Base-by-base conservation (phyloP, 1,140 invertebrate genomes). In the Nasonia vitripennis region DNA sequence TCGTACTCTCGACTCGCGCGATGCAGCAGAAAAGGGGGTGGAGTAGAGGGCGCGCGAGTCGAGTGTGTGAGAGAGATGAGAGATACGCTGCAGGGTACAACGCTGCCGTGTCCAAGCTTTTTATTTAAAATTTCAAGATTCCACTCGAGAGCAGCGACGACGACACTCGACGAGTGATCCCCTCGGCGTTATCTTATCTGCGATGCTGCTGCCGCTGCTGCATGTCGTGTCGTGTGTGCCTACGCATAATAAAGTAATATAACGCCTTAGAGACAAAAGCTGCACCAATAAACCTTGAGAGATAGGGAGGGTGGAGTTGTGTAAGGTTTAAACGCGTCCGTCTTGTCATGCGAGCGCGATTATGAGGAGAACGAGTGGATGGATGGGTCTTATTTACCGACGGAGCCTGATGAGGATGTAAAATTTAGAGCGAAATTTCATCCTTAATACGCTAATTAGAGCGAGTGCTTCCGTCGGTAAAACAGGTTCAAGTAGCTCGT, bases 71-170 rank as follows among this genome's bases (percentile, higher is more conserved):
- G 27, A 27, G 27, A 27, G 27, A 27, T n/a, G 37, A 45, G 41
- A 45, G n/a, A 62, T 20, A 14, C 6, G 55, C 17, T 51, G 48
- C 4, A 41, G 48, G 14, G 48, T 68, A 27, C 27, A 27, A 9
- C 62, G 11, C 31, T 17, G 17, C 3, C 34, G 14, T 37, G 5
- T 75, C 37, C 14, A 17, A n/a, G 55, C 73, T 75, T 41, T 27
- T 45, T 41, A 75, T 75, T 75, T 75, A 75, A 75, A 75, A 75
- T 75, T 75, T 75, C 73, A 75, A 75, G 73, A 75, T 37, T 45
- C 55, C 55, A 62, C 55, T 62, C 55, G 17, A 62, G 55, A 7
- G 12, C 48, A 6, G 7, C 55, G 55, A 6, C 34, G 34, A 20
- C 34, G 34, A 27, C 73, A 45, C 14, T 75, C 37, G 37, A 75